A percentile compares a stretch with the other conserved stretches of the same genome.
These are phyloP conservation scores for Bombus sibiricus DNA, from an alignment of 1,140 invertebrate species.

Conservation along the genomic window DNA sequence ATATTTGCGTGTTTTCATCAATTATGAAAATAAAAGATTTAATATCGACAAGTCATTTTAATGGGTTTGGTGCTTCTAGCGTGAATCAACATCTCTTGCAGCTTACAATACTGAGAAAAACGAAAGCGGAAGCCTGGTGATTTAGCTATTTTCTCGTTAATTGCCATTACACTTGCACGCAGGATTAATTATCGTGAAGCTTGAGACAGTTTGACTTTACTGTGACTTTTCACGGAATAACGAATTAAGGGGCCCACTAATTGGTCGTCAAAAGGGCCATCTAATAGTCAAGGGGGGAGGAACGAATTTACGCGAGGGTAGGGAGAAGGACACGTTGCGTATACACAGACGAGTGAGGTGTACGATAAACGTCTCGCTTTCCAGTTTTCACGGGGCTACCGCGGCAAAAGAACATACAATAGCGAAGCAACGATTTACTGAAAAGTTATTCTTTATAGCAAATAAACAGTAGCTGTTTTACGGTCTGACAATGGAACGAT, in stretches of 20 bases:
- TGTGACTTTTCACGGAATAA: slow-evolving; percentile 20
- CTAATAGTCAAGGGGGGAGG: slow-evolving; percentile 10
- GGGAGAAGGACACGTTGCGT: slow-evolving; percentile 53
- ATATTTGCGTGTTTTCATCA: too few relatives aligned
- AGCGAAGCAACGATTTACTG: not conserved
- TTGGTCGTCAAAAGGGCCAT: slow-evolving; percentile 33
- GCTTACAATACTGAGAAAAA: not conserved
- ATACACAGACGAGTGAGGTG: slow-evolving; percentile 52
- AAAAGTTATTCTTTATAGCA: not conserved
- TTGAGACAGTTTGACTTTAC: not conserved
- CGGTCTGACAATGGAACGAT: not conserved
- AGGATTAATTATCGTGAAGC: not conserved
- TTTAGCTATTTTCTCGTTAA: not conserved
- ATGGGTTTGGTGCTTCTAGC: not conserved
- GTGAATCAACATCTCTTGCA: not conserved
- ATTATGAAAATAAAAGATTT: not conserved
- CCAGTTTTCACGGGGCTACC: slow-evolving; percentile 71
- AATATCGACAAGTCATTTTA: too few relatives aligned
- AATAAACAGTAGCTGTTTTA: too few relatives aligned
- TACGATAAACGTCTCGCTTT: slow-evolving; percentile 68
- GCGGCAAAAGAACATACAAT: slow-evolving; percentile 40
- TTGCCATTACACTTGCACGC: not conserved
- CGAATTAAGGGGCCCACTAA: slow-evolving; percentile 56
- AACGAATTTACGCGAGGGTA: slow-evolving; percentile 30
- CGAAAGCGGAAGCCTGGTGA: not conserved